Base-by-base conservation (phyloP, 2,797 vertebrate species). In the Tachyglossus aculeatus region DNA sequence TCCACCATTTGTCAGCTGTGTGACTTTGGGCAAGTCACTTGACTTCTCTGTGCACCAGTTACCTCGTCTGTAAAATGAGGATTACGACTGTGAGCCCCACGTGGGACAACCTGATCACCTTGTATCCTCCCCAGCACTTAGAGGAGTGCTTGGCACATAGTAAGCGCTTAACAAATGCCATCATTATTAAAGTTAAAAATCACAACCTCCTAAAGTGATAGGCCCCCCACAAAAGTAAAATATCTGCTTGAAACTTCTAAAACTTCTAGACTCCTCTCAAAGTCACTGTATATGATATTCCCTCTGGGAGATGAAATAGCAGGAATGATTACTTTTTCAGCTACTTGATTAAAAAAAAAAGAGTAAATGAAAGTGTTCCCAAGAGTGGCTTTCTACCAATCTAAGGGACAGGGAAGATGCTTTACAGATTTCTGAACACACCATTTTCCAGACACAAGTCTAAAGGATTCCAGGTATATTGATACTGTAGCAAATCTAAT, bases 301-400 rank as follows among this genome's bases (percentile, higher is more conserved):
- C 22, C 39, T 68, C 33, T 52, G 55, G 29, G 45, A 65, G 10
- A 50, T 14, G 67, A 57, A 4, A 62, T n/a, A 2, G 33, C 45
- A 7, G 29, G 13, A 36, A 56, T 66, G 41, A 52, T 22, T 31
- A 27, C 37, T 54, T 51, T 29, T 59, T 25, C 16, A 77, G 21
- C 62, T 3, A 61, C 16, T 56, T 73, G 44, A 67, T 29, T 77
- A 54, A 73, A 77, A 83, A 22, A 77, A 83, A 22, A 47, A 54
- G 48, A 65, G 31, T 67, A 63, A 77, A 39, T 65, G 52, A 80
- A 81, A 63, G 13, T 56, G 77, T 34, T 70, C 55, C 16, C 60
- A 43, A 55, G 48, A 75, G 13, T 38, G 41, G 5, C 22, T n/a
- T 2, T 2, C 44, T 29, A 32, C 7, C 43, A 39, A 60, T 32